Percentiles rank a stretch among this genome's conserved stretches.
These are phyloP conservation scores for Sebastes taczanowskii DNA, from an alignment of 2,797 vertebrate species.

Conservation along the genomic window DNA sequence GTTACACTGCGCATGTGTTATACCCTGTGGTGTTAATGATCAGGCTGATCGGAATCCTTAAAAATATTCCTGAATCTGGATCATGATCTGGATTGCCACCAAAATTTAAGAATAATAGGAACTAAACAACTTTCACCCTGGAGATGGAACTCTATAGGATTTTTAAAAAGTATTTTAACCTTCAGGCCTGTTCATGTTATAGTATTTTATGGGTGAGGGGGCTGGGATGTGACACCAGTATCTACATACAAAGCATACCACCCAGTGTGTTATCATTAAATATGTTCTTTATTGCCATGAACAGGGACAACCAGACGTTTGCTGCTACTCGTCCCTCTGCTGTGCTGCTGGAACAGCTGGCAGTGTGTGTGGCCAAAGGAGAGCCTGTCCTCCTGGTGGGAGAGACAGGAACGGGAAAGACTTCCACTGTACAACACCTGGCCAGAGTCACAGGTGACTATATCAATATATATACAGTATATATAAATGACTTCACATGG, in stretches of 20 bases:
- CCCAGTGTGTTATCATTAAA: background rate
- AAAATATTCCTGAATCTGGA: too few relatives aligned
- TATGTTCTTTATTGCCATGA: background rate
- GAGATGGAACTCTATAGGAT: background rate
- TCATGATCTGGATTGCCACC: too few relatives aligned
- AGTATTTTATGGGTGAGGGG: background rate
- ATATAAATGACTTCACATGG: background rate
- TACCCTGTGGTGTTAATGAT: too few relatives aligned
- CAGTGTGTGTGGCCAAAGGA: slow-evolving; percentile 89
- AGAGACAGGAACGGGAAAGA: slow-evolving; percentile 97
- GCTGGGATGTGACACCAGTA: background rate
- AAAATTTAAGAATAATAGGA: too few relatives aligned
- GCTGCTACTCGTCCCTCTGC: slow-evolving; percentile 91
- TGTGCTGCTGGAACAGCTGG: slow-evolving; percentile 92
- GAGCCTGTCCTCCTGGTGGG: slow-evolving; percentile 94
- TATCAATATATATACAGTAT: slow-evolving; percentile 5
- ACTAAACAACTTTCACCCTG: too few relatives aligned
- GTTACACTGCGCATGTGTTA: too few relatives aligned
- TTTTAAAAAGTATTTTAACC: background rate
- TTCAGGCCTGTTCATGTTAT: background rate
- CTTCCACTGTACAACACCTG: slow-evolving; percentile 93
- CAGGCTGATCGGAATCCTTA: too few relatives aligned
- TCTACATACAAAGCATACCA: background rate
- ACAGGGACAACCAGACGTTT: slow-evolving; percentile 88
- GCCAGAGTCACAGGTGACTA: slow-evolving; percentile 89